Base-by-base conservation (phyloP, 2,888 invertebrate species). In the Acronicta psi region DNA sequence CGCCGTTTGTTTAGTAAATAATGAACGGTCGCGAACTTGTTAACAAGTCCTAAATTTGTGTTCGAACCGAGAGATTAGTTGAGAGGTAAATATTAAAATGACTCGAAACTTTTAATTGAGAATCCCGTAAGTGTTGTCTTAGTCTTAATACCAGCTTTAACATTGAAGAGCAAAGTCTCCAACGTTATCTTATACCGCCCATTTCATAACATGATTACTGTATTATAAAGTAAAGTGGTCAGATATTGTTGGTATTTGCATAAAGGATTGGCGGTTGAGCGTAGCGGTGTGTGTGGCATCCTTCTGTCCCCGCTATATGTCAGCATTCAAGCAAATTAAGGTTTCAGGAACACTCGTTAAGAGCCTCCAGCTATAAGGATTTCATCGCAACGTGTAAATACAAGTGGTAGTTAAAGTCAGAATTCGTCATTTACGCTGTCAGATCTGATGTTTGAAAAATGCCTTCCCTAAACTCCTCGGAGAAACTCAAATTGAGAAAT, bases 1-100 rank as follows among this genome's bases (percentile, higher is more conserved):
- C 90, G 77, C 71, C 69, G 88, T 88, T 87, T 88, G 87, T 87
- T 88, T 85, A 75, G 86, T 85, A 87, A 91, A 92, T 91, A 92
- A 91, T 86, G 86, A 87, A 82, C 81, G 80, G 78, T 82, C 82
- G 87, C 77, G 75, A 86, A 79, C 72, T 84, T 88, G 86, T 90
- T 90, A 89, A 88, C 89, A 88, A 81, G 81, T 80, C 80, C 80
- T 79, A 72, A 79, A 77, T 70, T 76, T 76, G 66, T 76, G 57
- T 74, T 60, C 66, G 59, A 63, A 59, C 63, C 56, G 46, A 61
- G 68, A 68, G 70, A 77, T 82, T 80, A 65, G 68, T 72, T 60
- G 31, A 55, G 60, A 67, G 25, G 51, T 20, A 67, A 70, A 70
- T 66, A 68, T 60, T 61, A 62, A 56, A 68, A 63, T 59, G 50